Evolutionary conservation across 2,888 invertebrate genomes (phyloP), one percentile per base, ranked within the genome.

Genomic region (Ennomos fuscantarius): DNA sequence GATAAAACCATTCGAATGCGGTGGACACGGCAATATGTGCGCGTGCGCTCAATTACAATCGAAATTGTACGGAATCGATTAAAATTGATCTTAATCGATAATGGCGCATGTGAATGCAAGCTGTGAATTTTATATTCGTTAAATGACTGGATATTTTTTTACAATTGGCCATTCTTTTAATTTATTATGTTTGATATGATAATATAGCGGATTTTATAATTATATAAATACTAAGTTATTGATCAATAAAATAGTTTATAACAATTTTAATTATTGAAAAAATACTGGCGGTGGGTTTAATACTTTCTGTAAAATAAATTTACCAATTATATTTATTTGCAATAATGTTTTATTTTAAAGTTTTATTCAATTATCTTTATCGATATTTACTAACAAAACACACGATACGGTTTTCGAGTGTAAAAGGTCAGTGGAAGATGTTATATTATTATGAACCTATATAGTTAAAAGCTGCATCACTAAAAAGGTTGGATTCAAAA

Each of bases 71-170:
- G 74, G 78, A 82, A 84, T 84, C 86, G 82, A 83, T 87, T 86
- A 49, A 78, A 75, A 80, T 77, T 78, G 85, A 86, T 87, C 76
- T 77, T 83, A 86, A 89, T 89, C 87, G 81, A 78, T 86, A 87
- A 87, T 84, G 78, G 78, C 74, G 82, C 83, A 81, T 81, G 78
- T 72, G 78, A 76, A 64, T 65, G 78, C 82, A 61, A 84, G 81
- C 81, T 85, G 84, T 83, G 78, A 79, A 82, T 79, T 78, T 80
- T 76, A 77, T 74, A 68, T 69, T 66, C 42, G 36, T 46, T 51
- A 57, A 65, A 61, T 61, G 57, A 63, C 52, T 58, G 46, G 36
- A 36, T 50, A 34, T 39, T 37, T 55, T 15, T 58, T 54, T 51
- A 31, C 33, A 41, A 47, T 52, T 36, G 37, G 12, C 36, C 24